Evolutionary conservation across 2,113 vertebrate genomes (phyloP), one percentile per base, ranked within the genome.

Genomic region (Archilochus colubris): DNA sequence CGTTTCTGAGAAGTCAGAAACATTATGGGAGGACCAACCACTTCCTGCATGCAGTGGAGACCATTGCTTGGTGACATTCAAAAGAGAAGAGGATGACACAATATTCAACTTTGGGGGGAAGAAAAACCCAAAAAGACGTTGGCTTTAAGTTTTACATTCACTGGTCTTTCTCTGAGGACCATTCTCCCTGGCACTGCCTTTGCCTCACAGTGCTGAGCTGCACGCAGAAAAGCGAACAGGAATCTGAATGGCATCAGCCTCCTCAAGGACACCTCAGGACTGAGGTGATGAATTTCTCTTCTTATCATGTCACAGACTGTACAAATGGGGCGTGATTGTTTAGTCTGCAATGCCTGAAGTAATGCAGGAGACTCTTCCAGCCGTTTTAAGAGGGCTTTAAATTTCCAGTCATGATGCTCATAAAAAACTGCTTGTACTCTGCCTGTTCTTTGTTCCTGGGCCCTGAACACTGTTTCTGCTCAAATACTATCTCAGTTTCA

Each of bases 321-420:
- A 70, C 64, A 82, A 81, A 64, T 25, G 33, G 19, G 33, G 16
- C 24, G 54, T 12, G 16, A 86, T 58, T 19, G 30, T 72, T 92
- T 86, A 77, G 27, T 64, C 44, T 79, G 43, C 51, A 64, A 43
- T 58, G 36, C 16, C 72, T 68, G 38, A 82, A 79, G 73, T 82
- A 79, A 38, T 38, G 67, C 57, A 82, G 36, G 30, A 88, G n/a
- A 40, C 18, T 82, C 55, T 80, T n/a, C 19, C 67, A 70, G 63
- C 4, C 38, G 38, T 70, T 76, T 94, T 59, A 40, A 36, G 85
- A 93, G n/a, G 30, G 21, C 23, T 92, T 85, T 85, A 51, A 85
- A 44, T 15, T 73, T 86, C 36, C 18, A 62, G 25, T 31, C 40
- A 24, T 83, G 72, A 21, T 67, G 2, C 16, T 90, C 3, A n/a